Percentiles rank a stretch among this genome's conserved stretches.
Conservation (phyloP, 1,140 invertebrate genomes). For the Heterodera schachtii region DNA sequence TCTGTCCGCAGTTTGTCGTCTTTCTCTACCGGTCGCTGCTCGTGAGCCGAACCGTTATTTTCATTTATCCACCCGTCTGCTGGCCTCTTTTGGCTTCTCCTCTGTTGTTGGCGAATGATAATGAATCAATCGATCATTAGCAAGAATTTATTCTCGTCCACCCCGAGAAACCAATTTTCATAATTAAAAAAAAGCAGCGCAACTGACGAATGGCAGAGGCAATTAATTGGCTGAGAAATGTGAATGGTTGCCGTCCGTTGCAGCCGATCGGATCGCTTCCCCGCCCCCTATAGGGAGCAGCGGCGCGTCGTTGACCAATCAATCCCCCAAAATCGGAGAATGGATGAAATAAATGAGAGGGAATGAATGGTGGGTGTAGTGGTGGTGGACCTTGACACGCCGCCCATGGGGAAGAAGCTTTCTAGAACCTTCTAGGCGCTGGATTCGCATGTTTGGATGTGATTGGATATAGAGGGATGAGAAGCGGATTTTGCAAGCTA, state of each 20-base stretch:
- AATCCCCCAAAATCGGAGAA: not conserved
- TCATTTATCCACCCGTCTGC: not conserved
- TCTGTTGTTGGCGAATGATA: too few species aligned
- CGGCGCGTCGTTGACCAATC: not conserved
- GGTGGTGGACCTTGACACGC: not conserved
- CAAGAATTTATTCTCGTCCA: too few species aligned
- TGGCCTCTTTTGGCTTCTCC: too few species aligned
- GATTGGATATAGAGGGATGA: not conserved
- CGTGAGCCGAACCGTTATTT: not conserved
- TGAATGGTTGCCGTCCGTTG: too few species aligned
- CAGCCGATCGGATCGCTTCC: too few species aligned
- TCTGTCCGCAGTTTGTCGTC: not conserved
- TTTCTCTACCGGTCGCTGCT: too few species aligned
- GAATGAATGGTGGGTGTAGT: not conserved
- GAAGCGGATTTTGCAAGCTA: not conserved
- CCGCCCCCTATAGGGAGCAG: too few species aligned
- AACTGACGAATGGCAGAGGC: not conserved
- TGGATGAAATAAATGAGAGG: not conserved
- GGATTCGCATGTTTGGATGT: not conserved
- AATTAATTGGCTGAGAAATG: not conserved
- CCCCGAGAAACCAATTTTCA: not conserved
- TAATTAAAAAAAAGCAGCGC: not conserved
- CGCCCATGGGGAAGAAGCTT: not conserved
- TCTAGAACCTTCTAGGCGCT: not conserved
- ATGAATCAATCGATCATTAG: too few species aligned